phyloP scores from a whole-genome alignment of 2,888 invertebrate genomes.

The Archips xylosteana region DNA sequence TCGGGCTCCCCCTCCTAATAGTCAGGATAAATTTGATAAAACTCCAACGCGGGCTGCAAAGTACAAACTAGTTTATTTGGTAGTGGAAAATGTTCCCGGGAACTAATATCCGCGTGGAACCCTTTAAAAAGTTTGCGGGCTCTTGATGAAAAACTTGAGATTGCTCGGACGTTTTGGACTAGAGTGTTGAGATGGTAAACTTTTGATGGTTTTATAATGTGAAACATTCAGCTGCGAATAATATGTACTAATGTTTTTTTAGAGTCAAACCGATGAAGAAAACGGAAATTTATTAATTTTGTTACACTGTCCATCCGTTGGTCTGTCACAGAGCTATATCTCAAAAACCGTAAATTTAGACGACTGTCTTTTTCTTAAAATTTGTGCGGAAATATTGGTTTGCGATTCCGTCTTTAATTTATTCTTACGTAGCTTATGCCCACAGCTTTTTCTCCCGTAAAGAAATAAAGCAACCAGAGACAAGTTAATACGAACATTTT shows the following conservation, averaged over 20 bases:
- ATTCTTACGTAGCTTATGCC: too few relatives aligned
- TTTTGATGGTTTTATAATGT: neutral
- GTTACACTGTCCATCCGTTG: too few relatives aligned
- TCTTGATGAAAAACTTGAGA: constrained; percentile 38
- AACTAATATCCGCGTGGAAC: constrained; percentile 42
- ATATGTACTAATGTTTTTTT: too few relatives aligned
- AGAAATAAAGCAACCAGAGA: too few relatives aligned
- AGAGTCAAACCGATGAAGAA: neutral
- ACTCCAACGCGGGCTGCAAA: constrained; percentile 49
- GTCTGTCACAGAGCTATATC: too few relatives aligned
- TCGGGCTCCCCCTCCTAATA: constrained; percentile 53
- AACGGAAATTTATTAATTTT: too few relatives aligned
- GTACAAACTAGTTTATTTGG: constrained; percentile 56
- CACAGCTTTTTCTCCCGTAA: too few relatives aligned
- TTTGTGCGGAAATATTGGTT: too few relatives aligned
- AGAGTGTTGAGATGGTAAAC: constrained; percentile 5
- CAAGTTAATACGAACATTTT: too few relatives aligned
- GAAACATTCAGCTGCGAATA: neutral
- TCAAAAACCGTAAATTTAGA: too few relatives aligned
- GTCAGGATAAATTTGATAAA: constrained; percentile 66
- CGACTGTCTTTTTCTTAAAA: too few relatives aligned
- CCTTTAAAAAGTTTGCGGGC: constrained; percentile 44
- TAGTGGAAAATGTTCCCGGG: constrained; percentile 41
- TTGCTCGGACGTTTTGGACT: constrained; percentile 13
- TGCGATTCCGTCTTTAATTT: too few relatives aligned